Evolutionary conservation across 64 coral and sea anemone genomes (phyloP).

Genomic region (Pocillopora verrucosa): DNA sequence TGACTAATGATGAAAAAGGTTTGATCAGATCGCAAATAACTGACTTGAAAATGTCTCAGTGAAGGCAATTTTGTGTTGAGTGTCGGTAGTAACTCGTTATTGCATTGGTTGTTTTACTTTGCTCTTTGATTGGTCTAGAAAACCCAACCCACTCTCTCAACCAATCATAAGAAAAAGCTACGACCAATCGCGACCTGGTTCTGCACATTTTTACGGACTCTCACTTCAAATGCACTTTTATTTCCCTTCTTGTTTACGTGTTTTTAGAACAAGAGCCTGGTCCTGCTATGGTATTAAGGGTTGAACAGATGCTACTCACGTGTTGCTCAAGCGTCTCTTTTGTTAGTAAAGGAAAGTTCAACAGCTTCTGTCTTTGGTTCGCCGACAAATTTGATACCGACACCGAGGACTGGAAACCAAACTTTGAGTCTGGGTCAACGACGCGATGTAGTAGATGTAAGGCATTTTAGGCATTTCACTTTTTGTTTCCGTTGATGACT

Average conservation of each 20-base stretch:
- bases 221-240: no score
- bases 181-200: no score
- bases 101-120: no score
- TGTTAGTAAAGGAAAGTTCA: slow-evolving; percentile 97
- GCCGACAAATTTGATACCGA: slow-evolving; percentile 94
- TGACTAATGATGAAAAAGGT: no score
- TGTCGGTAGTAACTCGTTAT: no score
- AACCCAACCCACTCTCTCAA: no score
- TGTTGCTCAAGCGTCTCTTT: slow-evolving; percentile 96
- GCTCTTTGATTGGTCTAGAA: no score
- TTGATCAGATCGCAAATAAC: no score
- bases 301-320: slow-evolving; percentile 89
- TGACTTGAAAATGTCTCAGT: background rate
- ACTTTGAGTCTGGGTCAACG: slow-evolving; percentile 36
- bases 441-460: slow-evolving; percentile 72
- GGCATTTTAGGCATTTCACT: background rate
- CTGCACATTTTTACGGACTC: no score
- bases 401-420: slow-evolving; percentile 83
- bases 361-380: slow-evolving; percentile 89
- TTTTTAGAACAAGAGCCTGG: slow-evolving; percentile 63
- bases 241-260: background rate
- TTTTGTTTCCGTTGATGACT: background rate
- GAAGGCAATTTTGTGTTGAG: background rate
- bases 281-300: slow-evolving; percentile 78
- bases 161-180: no score